Evolutionary conservation across 2,797 vertebrate genomes (phyloP).

Genomic region (Epinephelus awoara): DNA sequence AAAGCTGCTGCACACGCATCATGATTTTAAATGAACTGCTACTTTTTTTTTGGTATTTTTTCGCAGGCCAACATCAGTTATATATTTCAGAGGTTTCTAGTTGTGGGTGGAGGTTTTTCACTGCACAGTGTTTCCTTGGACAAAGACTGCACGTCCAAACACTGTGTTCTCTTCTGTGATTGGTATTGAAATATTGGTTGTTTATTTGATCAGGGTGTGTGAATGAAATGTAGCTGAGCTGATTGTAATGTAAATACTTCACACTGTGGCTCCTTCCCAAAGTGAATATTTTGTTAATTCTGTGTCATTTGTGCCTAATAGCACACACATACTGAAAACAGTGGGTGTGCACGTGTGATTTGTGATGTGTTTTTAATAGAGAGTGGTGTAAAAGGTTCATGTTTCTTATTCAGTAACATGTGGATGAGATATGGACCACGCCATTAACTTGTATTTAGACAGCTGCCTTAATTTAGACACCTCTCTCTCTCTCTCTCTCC

Average conservation of each 20-base stretch:
- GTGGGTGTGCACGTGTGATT: constrained; percentile 21
- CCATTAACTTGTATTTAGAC: constrained; percentile 71
- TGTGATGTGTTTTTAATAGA: constrained; percentile 69
- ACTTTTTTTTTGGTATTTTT: not conserved
- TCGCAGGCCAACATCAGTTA: not conserved
- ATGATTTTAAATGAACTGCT: not conserved
- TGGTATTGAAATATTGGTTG: constrained; percentile 15
- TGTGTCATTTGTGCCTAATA: constrained; percentile 31
- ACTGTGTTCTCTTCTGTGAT: constrained; percentile 1
- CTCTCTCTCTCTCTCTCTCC: constrained; percentile 32
- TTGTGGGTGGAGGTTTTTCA: not conserved
- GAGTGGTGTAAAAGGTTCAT: constrained; percentile 49
- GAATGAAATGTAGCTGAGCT: constrained; percentile 30
- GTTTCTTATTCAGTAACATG: constrained; percentile 40
- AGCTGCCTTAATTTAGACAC: constrained; percentile 72
- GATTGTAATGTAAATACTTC: constrained; percentile 67
- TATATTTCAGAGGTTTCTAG: not conserved
- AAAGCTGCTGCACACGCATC: not conserved
- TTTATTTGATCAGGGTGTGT: constrained; percentile 51
- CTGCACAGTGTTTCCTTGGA: not conserved
- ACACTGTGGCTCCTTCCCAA: constrained; percentile 44
- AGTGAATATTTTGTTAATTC: constrained; percentile 60
- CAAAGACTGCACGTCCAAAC: constrained; percentile 12
- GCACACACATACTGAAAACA: not conserved
- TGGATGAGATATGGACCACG: constrained; percentile 50